Percentiles rank a stretch among this genome's conserved stretches.
Evolutionary conservation across 2,113 vertebrate genomes (phyloP).

Genomic region (Calonectris borealis): DNA sequence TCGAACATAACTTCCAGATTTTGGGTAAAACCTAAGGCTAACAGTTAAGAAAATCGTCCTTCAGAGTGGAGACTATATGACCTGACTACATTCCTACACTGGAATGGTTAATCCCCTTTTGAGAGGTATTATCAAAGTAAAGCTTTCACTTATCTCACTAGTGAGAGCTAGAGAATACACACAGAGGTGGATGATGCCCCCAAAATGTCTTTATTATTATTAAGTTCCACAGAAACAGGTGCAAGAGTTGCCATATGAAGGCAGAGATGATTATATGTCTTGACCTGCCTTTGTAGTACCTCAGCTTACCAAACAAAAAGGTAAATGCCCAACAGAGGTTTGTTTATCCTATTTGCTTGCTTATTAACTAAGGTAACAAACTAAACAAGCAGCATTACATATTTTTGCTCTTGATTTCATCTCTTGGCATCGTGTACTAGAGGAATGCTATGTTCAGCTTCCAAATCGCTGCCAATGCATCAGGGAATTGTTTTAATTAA

Average conservation of each 20-base stretch:
- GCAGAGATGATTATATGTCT: not conserved
- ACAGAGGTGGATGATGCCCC: not conserved
- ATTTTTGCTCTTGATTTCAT: not conserved
- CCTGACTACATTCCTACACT: not conserved
- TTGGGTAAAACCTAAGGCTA: not conserved
- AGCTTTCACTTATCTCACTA: not conserved
- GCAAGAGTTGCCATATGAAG: not conserved
- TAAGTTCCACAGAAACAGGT: not conserved
- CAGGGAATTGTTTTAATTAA: not conserved
- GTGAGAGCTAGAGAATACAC: not conserved
- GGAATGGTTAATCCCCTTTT: not conserved
- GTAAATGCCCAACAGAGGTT: not conserved
- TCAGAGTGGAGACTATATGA: not conserved
- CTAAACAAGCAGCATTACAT: not conserved
- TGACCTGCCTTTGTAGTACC: not conserved
- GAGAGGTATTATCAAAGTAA: not conserved
- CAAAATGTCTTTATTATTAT: not conserved
- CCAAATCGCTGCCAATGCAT: not conserved
- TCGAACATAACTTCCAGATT: not conserved
- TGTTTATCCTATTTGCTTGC: not conserved
- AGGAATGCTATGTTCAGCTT: not conserved
- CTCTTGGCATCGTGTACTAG: not conserved
- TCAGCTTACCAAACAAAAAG: not conserved
- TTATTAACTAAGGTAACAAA: not conserved
- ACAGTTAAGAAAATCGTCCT: not conserved